Conservation (phyloP, 2,888 invertebrate species). For the Clanis bilineata region DNA sequence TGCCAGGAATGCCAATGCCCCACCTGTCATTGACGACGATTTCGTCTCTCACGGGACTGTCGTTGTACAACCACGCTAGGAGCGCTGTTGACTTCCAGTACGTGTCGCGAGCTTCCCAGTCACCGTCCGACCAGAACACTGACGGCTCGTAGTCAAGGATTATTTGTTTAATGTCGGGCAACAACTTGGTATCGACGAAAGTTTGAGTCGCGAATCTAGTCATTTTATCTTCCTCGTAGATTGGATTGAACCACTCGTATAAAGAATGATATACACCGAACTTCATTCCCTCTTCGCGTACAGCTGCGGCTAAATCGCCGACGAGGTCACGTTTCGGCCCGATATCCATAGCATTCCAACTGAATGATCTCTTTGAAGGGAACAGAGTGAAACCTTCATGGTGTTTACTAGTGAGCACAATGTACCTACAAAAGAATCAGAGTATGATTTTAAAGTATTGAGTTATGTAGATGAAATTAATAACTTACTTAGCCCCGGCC, state of each 20-base stretch:
- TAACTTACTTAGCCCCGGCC: conserved; percentile 91
- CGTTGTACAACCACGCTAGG: conserved; percentile 96
- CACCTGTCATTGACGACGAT: conserved; percentile 97
- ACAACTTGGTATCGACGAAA: conserved; percentile 87
- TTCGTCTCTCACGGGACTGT: conserved; percentile 93
- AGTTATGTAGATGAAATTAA: conserved; percentile 1
- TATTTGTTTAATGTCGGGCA: conserved; percentile 91
- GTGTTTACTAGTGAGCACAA: conserved; percentile 93
- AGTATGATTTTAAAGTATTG: no score
- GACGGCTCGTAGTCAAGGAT: conserved; percentile 87
- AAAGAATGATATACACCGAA: conserved; percentile 94
- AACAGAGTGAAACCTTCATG: conserved; percentile 93
- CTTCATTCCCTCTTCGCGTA: conserved; percentile 84
- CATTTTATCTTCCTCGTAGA: conserved; percentile 87
- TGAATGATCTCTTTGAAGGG: conserved; percentile 90
- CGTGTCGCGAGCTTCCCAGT: conserved; percentile 92
- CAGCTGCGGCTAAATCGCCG: conserved; percentile 87
- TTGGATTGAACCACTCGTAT: conserved; percentile 94
- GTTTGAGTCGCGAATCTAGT: conserved; percentile 83
- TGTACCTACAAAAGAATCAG: conserved; percentile 42
- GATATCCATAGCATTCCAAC: conserved; percentile 91
- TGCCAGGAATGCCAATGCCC: conserved; percentile 90
- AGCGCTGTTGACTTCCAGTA: conserved; percentile 94
- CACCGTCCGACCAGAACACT: conserved; percentile 97
- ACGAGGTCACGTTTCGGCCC: conserved; percentile 91